Evolutionary conservation across 2,113 vertebrate species (phyloP).

Genomic region (Atrichornis clamosus): DNA sequence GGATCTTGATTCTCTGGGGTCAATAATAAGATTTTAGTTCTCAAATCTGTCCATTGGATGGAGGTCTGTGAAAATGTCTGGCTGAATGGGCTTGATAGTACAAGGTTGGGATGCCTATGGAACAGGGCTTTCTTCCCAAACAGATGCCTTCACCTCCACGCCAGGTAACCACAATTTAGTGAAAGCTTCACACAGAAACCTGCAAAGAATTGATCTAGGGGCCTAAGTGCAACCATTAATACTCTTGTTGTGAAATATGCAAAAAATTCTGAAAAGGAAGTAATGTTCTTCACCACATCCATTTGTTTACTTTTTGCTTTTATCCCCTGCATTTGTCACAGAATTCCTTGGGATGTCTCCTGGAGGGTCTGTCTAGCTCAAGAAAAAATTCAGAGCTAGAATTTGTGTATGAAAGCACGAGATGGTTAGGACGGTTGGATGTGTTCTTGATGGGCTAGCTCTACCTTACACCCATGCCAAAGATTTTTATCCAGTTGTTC

Average conservation of each 20-base stretch:
- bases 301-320: neutral
- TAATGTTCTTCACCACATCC: neutral
- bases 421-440: neutral
- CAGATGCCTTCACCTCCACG: neutral
- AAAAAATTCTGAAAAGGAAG: neutral
- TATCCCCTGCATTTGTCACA: rapidly evolving
- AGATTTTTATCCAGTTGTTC: neutral
- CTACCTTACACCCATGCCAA: neutral
- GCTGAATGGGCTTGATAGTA: neutral
- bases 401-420: neutral
- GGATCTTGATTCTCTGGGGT: neutral
- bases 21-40: neutral
- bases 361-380: neutral
- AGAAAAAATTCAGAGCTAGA: neutral
- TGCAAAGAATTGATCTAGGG: neutral
- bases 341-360: neutral
- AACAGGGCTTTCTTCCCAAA: neutral
- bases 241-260: rapidly evolving
- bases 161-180: neutral
- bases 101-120: neutral
- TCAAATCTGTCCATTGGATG: neutral
- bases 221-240: neutral
- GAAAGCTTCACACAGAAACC: neutral
- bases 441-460: neutral
- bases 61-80: neutral